Evolutionary conservation across 2,888 invertebrate species (phyloP).

Genomic region (Cancer borealis): DNA sequence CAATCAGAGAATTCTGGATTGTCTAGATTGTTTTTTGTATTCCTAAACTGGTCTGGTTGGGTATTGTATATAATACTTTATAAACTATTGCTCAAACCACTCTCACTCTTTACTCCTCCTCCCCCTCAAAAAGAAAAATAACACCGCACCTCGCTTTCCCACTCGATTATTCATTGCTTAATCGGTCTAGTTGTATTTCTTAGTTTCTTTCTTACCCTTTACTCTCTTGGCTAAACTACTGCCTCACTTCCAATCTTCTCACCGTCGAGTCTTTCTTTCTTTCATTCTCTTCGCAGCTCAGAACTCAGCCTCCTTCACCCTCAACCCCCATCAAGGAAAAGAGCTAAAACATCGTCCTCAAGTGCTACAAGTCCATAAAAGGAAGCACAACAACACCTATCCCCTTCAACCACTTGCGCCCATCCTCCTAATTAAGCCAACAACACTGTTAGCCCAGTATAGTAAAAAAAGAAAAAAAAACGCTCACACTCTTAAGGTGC

Average conservation of each 20-base stretch:
- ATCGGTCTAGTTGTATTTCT: not conserved
- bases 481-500: not conserved
- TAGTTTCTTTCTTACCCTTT: not conserved
- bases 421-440: conserved; percentile 37
- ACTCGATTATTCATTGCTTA: conserved; percentile 15
- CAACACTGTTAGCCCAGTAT: not conserved
- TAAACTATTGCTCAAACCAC: no score
- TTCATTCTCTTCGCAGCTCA: not conserved
- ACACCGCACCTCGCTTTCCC: not conserved
- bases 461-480: not conserved
- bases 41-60: no score
- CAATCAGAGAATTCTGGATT: not conserved
- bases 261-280: not conserved
- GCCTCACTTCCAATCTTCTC: not conserved
- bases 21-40: no score
- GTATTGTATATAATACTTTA: no score
- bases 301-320: conserved; percentile 25
- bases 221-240: not conserved
- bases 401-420: conserved; percentile 11
- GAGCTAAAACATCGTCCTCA: not conserved
- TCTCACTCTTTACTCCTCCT: no score
- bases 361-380: not conserved
- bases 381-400: conserved; percentile 4
- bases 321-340: not conserved
- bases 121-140: no score